These are phyloP conservation scores for Macrosiphum euphorbiae DNA, from an alignment of 2,888 invertebrate genomes.

Conservation along the genomic window DNA sequence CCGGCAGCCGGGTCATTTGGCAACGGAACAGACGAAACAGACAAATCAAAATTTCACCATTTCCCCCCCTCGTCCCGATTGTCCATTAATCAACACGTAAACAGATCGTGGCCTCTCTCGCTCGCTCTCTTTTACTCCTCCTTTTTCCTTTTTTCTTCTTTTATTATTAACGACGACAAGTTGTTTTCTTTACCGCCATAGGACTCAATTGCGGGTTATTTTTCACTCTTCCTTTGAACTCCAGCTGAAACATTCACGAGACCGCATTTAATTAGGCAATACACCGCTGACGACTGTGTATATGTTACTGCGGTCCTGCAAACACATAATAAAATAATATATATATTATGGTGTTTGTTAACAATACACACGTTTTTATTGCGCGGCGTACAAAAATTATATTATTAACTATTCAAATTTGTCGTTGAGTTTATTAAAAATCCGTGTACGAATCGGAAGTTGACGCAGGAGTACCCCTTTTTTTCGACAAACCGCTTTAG, in stretches of 20 bases:
- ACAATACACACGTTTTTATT: not conserved
- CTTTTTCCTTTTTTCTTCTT: not conserved
- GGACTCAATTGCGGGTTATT: slow-evolving; percentile 13
- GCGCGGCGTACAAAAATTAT: not conserved
- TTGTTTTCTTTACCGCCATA: slow-evolving; percentile 56
- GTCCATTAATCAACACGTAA: slow-evolving; percentile 64
- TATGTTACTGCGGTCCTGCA: not conserved
- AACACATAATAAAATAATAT: not conserved
- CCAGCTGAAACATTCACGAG: not conserved
- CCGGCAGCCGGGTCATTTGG: slow-evolving; percentile 49
- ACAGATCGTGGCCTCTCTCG: not conserved
- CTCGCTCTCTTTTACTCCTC: not conserved
- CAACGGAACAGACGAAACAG: slow-evolving; percentile 62
- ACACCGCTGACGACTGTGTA: not conserved
- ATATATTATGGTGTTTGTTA: not conserved
- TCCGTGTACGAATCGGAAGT: too few relatives aligned
- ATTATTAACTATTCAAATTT: not conserved
- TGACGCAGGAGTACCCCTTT: too few relatives aligned
- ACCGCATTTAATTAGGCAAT: slow-evolving; percentile 18
- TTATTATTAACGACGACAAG: slow-evolving; percentile 55
- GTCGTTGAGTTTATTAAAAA: not conserved
- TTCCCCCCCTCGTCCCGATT: slow-evolving; percentile 10
- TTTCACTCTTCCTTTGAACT: slow-evolving; percentile 45
- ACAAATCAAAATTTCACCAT: slow-evolving; percentile 64
- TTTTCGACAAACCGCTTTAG: too few relatives aligned